Conservation (phyloP, 1,140 invertebrate genomes). For the Drosophila burlai region DNA sequence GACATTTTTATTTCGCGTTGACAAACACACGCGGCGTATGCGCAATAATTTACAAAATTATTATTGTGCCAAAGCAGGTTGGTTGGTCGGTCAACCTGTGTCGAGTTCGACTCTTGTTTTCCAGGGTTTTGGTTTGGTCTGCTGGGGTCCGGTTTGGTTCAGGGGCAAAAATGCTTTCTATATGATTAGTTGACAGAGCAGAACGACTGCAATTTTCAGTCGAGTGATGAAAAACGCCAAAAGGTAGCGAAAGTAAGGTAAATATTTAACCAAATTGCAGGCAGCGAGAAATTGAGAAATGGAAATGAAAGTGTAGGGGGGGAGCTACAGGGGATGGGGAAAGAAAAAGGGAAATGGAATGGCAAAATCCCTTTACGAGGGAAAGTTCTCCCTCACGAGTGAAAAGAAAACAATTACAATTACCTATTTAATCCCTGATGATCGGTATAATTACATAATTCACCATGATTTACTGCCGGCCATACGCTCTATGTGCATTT, state of each 20-base stretch:
- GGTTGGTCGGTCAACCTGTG: background rate
- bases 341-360: background rate
- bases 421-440: constrained; percentile 47
- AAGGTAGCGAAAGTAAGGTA: constrained; percentile 25
- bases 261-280: constrained; percentile 44
- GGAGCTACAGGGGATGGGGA: background rate
- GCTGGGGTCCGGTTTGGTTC: constrained; percentile 4
- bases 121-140: background rate
- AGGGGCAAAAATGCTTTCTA: constrained; percentile 60
- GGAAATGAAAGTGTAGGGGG: background rate
- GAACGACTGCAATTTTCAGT: constrained; percentile 29
- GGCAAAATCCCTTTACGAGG: constrained; percentile 2
- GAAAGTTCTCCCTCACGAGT: constrained; percentile 1
- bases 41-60: constrained; percentile 77
- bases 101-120: background rate
- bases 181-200: constrained; percentile 77
- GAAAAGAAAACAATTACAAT: constrained; percentile 16
- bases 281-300: constrained; percentile 15
- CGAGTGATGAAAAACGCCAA: constrained; percentile 22
- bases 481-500: constrained; percentile 36
- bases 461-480: constrained; percentile 42
- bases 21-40: constrained; percentile 73
- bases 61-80: constrained; percentile 52
- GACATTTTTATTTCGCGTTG: constrained; percentile 54
- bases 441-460: constrained; percentile 46